These are phyloP conservation scores for Sinocyclocheilus anshuiensis DNA, from an alignment of 2,113 vertebrate genomes.

Conservation along the genomic window DNA sequence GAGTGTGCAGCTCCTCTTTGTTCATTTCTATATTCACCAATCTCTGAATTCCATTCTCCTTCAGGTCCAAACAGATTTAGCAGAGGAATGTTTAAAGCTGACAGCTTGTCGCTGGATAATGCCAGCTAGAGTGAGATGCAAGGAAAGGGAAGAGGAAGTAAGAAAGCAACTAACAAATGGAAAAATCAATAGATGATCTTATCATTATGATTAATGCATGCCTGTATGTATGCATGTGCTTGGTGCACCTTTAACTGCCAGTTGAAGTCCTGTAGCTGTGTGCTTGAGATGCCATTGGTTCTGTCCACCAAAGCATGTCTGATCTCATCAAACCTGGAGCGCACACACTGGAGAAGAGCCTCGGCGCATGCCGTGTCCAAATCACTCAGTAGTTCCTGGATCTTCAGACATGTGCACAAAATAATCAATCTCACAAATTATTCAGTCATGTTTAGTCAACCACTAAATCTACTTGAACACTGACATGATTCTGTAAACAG, in stretches of 20 bases:
- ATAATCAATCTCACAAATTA: constrained; percentile 25
- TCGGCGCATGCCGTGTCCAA: constrained; percentile 73
- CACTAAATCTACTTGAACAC: not conserved
- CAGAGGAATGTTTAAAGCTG: constrained; percentile 88
- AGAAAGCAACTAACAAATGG: not conserved
- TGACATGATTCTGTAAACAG: not conserved
- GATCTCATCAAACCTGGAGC: constrained; percentile 84
- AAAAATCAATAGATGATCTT: not conserved
- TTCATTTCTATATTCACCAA: constrained; percentile 88
- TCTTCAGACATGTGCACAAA: constrained; percentile 69
- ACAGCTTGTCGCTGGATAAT: constrained; percentile 94
- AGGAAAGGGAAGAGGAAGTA: not conserved
- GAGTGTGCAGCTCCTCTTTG: constrained; percentile 86
- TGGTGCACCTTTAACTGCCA: constrained; percentile 91
- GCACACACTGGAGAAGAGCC: constrained; percentile 80
- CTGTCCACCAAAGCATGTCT: constrained; percentile 78
- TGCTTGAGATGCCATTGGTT: constrained; percentile 83
- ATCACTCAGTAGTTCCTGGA: constrained; percentile 73
- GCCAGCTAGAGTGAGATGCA: constrained; percentile 77
- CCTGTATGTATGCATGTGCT: not conserved
- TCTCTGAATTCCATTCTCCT: constrained; percentile 78
- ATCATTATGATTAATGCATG: not conserved
- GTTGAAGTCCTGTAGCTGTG: constrained; percentile 91
- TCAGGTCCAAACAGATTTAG: constrained; percentile 88
- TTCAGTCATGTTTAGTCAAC: not conserved